Evolutionary conservation across 1,140 invertebrate species (phyloP).

Genomic region (Euschistus heros): DNA sequence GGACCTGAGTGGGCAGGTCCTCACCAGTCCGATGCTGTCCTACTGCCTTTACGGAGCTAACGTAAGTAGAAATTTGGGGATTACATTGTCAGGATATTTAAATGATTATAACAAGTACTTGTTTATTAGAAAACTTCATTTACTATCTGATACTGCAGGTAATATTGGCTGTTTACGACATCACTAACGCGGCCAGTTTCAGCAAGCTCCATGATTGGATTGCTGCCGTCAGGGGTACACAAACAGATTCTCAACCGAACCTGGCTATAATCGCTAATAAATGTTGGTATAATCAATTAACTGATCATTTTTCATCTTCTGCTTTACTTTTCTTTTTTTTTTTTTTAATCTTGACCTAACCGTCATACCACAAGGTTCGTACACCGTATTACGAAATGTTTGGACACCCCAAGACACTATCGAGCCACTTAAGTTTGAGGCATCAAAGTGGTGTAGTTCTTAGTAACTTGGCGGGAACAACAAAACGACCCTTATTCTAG

Average conservation of each 20-base stretch:
- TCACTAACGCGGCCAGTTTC: conserved; percentile 72
- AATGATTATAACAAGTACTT: too few species aligned
- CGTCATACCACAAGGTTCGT: too few species aligned
- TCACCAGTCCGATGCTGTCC: conserved; percentile 64
- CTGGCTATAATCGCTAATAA: conserved; percentile 78
- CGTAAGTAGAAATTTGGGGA: conserved; percentile 40
- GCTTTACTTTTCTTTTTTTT: too few species aligned
- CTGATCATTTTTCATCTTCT: too few species aligned
- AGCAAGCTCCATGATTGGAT: conserved; percentile 68
- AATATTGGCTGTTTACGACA: conserved; percentile 74
- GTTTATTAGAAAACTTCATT: conserved; percentile 1
- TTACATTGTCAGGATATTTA: too few species aligned
- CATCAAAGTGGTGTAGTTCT: too few species aligned
- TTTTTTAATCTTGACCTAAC: too few species aligned
- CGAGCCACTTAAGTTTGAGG: too few species aligned
- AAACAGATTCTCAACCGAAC: conserved; percentile 46
- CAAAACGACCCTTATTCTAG: too few species aligned
- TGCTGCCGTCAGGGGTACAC: conserved; percentile 41
- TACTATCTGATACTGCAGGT: conserved; percentile 46
- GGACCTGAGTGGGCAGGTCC: conserved; percentile 69
- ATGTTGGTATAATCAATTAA: conserved; percentile 41
- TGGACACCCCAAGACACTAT: too few species aligned
- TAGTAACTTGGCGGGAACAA: too few species aligned
- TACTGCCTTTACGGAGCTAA: conserved; percentile 72
- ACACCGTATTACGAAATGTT: too few species aligned